Base-by-base conservation (phyloP, 2,797 vertebrate genomes). In the Karalla daura region DNA sequence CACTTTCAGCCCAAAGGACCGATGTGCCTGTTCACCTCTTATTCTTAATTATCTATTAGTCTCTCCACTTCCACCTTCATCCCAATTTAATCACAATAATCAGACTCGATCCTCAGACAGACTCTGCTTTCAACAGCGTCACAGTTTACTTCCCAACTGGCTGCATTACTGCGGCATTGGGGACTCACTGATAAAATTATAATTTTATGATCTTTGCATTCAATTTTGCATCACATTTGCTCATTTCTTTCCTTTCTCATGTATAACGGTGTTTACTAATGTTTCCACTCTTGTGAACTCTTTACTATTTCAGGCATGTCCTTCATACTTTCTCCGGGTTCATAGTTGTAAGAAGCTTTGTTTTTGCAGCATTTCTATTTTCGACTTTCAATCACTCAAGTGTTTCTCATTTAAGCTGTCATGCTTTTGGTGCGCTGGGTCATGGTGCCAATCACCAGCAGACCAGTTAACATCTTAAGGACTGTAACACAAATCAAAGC, bases 161-260 rank as follows among this genome's bases (percentile, higher is more conserved):
- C 25, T 30, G 5, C 15, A 21, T 11, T 2, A 5, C 17, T 21
- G 28, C 27, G 7, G 27, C 17, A 24, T 37, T 30, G 28, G 37
- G 18, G 52, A 17, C 23, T 20, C 7, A 12, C 40, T 60, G 43
- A 53, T 70, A 46, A n/a, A n/a, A n/a, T n/a, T n/a, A 39, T 53
- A 5, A 33, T 28, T 70, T 28, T 2, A 27, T 41, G 21, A 25
- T 49, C 27, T 44, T 40, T n/a, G n/a, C 37, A 40, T 40, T 40
- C 18, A 17, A 18, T 20, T 52, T 52, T 1, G 3, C 28, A 0
- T 14, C n/a, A n/a, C n/a, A n/a, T n/a, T n/a, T 3, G 15, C 20
- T 65, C 18, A 15, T 23, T 39, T 18, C n/a, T 17, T 30, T 36
- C 40, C 9, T 9, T 25, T 21, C 13, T 45, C 6, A 54, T n/a